Percentiles rank a stretch among this genome's conserved stretches.
Conservation (phyloP, 2,797 vertebrate species). For the Smutsia gigantea region DNA sequence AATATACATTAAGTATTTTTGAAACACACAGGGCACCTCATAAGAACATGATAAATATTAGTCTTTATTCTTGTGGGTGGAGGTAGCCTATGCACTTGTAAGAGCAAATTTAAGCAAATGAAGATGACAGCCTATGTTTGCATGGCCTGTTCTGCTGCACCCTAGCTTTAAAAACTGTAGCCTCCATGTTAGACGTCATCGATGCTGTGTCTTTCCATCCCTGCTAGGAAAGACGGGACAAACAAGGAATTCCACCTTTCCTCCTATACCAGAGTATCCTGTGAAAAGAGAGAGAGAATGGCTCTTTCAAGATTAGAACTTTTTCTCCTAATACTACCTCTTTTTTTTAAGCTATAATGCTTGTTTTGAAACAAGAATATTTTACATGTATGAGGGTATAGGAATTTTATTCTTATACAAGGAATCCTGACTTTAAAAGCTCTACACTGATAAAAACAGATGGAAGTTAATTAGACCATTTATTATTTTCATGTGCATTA, state of each 20-base stretch:
- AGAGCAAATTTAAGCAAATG: neutral
- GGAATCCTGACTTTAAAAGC: neutral
- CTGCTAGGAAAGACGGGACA: neutral
- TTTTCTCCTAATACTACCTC: neutral
- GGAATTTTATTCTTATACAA: constrained; percentile 47
- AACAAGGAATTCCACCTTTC: neutral
- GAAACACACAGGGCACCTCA: neutral
- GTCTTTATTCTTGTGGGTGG: neutral
- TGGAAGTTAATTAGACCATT: neutral
- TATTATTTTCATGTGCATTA: constrained; percentile 48
- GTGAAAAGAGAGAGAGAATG: neutral
- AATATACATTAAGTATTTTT: neutral
- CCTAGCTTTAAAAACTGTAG: neutral
- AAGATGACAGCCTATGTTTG: neutral
- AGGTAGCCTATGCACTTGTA: neutral
- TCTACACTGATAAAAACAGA: constrained; percentile 17
- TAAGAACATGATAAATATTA: neutral
- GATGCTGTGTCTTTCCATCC: neutral
- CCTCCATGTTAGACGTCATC: neutral
- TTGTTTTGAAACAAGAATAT: constrained; percentile 49
- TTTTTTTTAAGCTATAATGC: neutral
- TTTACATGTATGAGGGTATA: neutral
- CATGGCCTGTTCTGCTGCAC: neutral
- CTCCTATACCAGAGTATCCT: neutral
- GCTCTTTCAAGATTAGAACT: neutral